These are phyloP conservation scores for Rotaria magnacalcarata DNA, from an alignment of 2,888 invertebrate genomes.

Conservation along the genomic window DNA sequence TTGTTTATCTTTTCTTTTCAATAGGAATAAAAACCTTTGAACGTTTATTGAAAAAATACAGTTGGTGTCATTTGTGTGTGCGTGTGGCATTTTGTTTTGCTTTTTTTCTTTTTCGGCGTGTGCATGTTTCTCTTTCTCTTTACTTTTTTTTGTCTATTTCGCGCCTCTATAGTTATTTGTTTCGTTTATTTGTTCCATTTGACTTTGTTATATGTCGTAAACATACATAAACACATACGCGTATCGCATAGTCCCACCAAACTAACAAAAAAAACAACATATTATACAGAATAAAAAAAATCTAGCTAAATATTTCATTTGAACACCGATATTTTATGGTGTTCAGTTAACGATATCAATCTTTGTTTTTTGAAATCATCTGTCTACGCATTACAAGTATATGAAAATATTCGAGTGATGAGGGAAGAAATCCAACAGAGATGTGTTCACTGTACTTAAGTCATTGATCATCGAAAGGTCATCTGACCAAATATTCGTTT, in stretches of 20 bases:
- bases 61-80: slow-evolving; percentile 10
- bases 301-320: slow-evolving; percentile 21
- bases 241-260: not conserved
- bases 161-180: slow-evolving; percentile 26
- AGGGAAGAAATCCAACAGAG: too few relatives aligned
- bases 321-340: not conserved
- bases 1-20: not conserved
- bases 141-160: slow-evolving; percentile 17
- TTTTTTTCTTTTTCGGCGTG: not conserved
- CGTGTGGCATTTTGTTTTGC: not conserved
- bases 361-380: not conserved
- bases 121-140: slow-evolving; percentile 16
- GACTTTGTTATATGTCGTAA: slow-evolving; percentile 20
- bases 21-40: not conserved
- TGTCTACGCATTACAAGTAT: not conserved
- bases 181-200: slow-evolving; percentile 29
- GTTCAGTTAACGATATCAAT: not conserved
- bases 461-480: too few relatives aligned
- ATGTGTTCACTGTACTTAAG: too few relatives aligned
- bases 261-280: slow-evolving; percentile 6
- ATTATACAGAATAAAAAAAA: slow-evolving; percentile 27
- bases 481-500: too few relatives aligned
- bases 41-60: slow-evolving; percentile 21
- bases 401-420: too few relatives aligned
- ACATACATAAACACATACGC: slow-evolving; percentile 10